Base-by-base conservation (phyloP, 2,113 vertebrate species). In the Antidorcas marsupialis region DNA sequence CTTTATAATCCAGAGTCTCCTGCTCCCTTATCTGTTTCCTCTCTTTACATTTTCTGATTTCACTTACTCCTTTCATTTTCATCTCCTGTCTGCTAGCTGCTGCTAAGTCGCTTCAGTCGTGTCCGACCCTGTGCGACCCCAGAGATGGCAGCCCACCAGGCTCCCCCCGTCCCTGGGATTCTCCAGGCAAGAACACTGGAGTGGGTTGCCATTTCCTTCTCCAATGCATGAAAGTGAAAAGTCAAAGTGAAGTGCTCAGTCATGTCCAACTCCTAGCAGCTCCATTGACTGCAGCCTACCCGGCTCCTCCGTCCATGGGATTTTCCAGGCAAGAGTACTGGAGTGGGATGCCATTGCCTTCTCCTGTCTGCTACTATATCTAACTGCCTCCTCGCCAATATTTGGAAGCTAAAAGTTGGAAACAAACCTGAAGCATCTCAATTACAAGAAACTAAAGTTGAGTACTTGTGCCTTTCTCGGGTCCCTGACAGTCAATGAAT, bases 401-500 rank as follows among this genome's bases (percentile, higher is more conserved):
- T 92, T 52, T 92, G 36, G 76, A 79, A 93, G 71, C 15, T 27
- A 59, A 89, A 13, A 2, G 11, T 16, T 81, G 11, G 47, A 97
- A 95, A 59, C 81, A 95, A 89, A 82, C 43, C 64, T 36, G 21
- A 83, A 36, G n/a, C 28, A 28, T 71, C 39, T 53, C 84, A 92
- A 71, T 50, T 71, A 91, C 6, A 79, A 92, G 33, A 89, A 85
- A 91, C 28, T 79, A 50, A 95, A 91, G 87, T 4, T 45, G 5
- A 43, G 53, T 27, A 59, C 9, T 2, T 88, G 47, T 23, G 16
- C n/a, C 25, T 95, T 88, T 28, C 59, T 57, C 47, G 30, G 6
- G 7, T 92, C n/a, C 83, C 67, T 95, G 84, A 89, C 92, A 87
- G 45, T 92, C 55, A 62, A 6, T 92, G 39, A 17, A 52, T 27